These are phyloP conservation scores for Cydia strobilella DNA, from an alignment of 1,140 invertebrate genomes.

Conservation along the genomic window DNA sequence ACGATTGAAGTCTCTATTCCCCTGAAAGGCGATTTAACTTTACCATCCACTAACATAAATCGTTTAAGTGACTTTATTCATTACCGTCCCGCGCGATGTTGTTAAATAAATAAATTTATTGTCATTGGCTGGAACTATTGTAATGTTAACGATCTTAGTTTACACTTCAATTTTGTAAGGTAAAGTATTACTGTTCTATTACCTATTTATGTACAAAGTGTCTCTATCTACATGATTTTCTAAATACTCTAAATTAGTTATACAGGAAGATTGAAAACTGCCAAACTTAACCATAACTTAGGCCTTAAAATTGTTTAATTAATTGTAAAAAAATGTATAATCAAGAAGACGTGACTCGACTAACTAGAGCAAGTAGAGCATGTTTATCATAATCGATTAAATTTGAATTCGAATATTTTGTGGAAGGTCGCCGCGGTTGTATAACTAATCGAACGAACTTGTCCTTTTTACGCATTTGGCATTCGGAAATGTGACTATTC, in stretches of 20 bases:
- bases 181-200: background rate
- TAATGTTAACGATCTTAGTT: background rate
- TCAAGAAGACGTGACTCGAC: background rate
- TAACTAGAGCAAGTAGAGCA: background rate
- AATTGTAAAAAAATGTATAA: background rate
- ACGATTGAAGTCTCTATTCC: background rate
- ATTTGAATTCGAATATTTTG: background rate
- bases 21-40: background rate
- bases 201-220: no score
- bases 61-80: conserved; percentile 16
- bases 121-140: background rate
- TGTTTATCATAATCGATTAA: conserved; percentile 8
- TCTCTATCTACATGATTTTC: no score
- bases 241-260: no score
- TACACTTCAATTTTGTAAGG: background rate
- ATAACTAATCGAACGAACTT: background rate
- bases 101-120: conserved; percentile 13
- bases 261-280: no score
- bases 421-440: background rate
- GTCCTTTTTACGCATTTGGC: background rate
- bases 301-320: no score
- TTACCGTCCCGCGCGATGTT: background rate
- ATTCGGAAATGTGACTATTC: background rate
- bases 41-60: conserved; percentile 2
- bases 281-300: background rate